Evolutionary conservation across 2,888 invertebrate genomes (phyloP), one percentile per base, ranked within the genome.

Genomic region (Aphodius granarius): DNA sequence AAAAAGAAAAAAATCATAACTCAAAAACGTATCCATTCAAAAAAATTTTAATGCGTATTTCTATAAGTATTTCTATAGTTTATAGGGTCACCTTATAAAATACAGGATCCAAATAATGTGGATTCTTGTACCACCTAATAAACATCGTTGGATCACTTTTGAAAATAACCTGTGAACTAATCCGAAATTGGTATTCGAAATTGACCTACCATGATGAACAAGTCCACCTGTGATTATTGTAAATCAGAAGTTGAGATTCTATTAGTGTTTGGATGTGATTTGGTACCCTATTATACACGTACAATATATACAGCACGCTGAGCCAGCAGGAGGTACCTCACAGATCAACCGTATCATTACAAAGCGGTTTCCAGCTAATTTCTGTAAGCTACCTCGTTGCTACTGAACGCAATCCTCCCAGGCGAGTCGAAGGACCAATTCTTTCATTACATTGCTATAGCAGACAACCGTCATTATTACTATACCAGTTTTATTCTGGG

Each of bases 311-410:
- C n/a, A n/a, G n/a, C n/a, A n/a, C n/a, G n/a, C n/a, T n/a, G n/a
- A n/a, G n/a, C n/a, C n/a, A n/a, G 74, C 74, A 78, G 77, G 72
- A 72, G 66, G 68, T 70, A 68, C 63, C n/a, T n/a, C n/a, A n/a
- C n/a, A n/a, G n/a, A n/a, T n/a, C n/a, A 77, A 78, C 75, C 78
- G 76, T 81, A 81, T 81, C 78, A 81, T 81, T 81, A 81, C 79
- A 73, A 76, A 79, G 81, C 78, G 80, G 80, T 81, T 81, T 81
- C 74, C 75, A 79, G 78, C 78, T 78, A 80, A 80, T 81, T 80
- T 79, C 77, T 43, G 78, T 78, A 78, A 80, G 78, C 78, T 76
- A 79, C 76, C 80, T 81, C 76, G 79, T 81, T 81, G 81, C 81
- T 81, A 81, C 81, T 78, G 81, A 79, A 79, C 73, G 73, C 23